Base-by-base conservation (phyloP, 2,113 vertebrate species). In the Psilopogon haemacephalus region DNA sequence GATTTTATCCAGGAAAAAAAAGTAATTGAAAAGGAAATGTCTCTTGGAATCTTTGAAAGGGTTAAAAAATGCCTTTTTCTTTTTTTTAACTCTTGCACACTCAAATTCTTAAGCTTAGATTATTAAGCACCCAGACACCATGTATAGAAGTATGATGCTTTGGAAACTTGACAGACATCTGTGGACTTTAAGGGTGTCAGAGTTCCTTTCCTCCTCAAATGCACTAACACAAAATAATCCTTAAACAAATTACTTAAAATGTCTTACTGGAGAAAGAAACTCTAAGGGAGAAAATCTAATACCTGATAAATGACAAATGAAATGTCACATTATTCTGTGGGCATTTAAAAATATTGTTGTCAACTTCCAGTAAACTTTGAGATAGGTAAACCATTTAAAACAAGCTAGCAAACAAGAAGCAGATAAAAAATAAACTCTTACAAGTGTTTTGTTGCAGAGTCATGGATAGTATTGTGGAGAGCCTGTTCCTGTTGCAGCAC, bases 401-500 rank as follows among this genome's bases (percentile, higher is more conserved):
- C 21, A 84, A 88, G 65, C 6, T 32, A 48, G 54, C 52, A 93
- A 93, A 74, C 6, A 71, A 75, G 17, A 12, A 63, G 21, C 28
- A 69, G n/a, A 65, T 55, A 20, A 35, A 78, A 82, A 60, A 52
- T 50, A 68, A 90, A 30, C 59, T n/a, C 14, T 58, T 75, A 15
- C 38, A 69, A 69, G 48, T 62, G 4, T 60, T 72, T 84, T 95
- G 40, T 88, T 98, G 26, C 11, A 24, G 48, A 50, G 48, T 11
- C 13, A 26, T 24, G 23, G 12, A 24, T 50, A 23, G 23, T 97
- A 97, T 63, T 98, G 97, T 85, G 95, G 93, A 96, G 94, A 28
- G 95, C 96, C 58, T 97, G 97, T 90, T 98, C 28, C 86, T 73
- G 95, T 97, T 96, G 82, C 97, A 19, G 87, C 93, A 21, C 75